Evolutionary conservation across 2,797 vertebrate species (phyloP), one percentile per base, ranked within the genome.

Genomic region (Gallinago solitaria): DNA sequence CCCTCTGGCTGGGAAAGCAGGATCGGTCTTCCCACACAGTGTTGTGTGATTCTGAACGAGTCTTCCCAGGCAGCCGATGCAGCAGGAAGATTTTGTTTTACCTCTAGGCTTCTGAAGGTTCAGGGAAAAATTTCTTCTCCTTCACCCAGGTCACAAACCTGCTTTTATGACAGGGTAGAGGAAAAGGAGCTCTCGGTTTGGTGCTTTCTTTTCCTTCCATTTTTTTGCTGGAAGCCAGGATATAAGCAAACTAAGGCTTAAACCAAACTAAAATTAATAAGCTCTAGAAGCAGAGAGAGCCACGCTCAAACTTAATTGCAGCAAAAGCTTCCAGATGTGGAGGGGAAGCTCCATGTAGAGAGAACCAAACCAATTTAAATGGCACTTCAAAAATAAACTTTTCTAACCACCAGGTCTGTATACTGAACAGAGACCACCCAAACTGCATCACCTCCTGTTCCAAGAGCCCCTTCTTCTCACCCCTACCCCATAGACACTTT

Each of bases 21-120:
- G 3, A 3, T 27, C 21, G 33, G 11, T n/a, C 63, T 76, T 74
- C 13, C 21, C 54, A 51, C 51, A 24, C 35, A 11, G 3, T 0
- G 0, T 3, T 74, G 33, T 5, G 2, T 1, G 10, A 28, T 5
- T 47, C 48, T 17, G 11, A 53, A 20, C 0, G 1, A 80, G 39
- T 21, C 9, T 5, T 39, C 56, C 48, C 60, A 41, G 59, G 45
- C 39, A 37, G n/a, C 56, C 74, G 60, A 61, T 28, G 30, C 39
- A 77, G 30, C 65, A 48, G 13, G 47, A 68, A 35, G 24, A 5
- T 35, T 83, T 80, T 37, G 2, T 11, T 85, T 65, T 73, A 21
- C 27, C 37, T 73, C n/a, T 14, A 17, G 51, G 20, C 9, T 50
- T 63, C 59, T 59, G 30, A 61, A 73, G 41, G 47, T 12, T 19